These are phyloP conservation scores for Phalacrocorax brasilianus DNA, from an alignment of 2,113 vertebrate genomes.

Conservation along the genomic window DNA sequence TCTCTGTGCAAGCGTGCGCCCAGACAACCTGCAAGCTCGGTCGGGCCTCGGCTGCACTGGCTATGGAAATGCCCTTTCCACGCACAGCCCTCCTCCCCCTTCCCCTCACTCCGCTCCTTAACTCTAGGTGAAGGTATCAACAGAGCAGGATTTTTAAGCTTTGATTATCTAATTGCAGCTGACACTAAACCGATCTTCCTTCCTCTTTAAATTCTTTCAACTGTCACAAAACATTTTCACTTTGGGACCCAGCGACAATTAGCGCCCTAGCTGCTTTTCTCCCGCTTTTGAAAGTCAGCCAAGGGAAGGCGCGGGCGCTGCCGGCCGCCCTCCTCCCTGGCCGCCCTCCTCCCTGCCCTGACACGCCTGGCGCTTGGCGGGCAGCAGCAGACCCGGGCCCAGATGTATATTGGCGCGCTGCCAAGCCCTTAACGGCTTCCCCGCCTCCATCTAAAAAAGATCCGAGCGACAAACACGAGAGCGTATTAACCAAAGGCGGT, in stretches of 20 bases:
- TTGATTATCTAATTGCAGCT: constrained; percentile 76
- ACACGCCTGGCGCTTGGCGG: not conserved
- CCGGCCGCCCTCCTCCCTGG: not conserved
- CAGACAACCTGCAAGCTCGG: constrained; percentile 65
- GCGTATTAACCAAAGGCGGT: constrained; percentile 1
- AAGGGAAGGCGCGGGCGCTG: constrained; percentile 35
- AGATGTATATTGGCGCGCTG: not conserved
- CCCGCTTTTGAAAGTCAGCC: constrained; percentile 73
- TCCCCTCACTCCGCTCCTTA: constrained; percentile 44
- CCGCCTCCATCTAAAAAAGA: constrained; percentile 42
- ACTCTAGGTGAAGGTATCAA: constrained; percentile 48
- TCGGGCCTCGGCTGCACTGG: constrained; percentile 72
- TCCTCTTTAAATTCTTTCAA: constrained; percentile 75
- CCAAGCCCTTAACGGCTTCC: constrained; percentile 77
- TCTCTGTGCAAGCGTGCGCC: constrained; percentile 74
- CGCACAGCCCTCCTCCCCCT: constrained; percentile 70
- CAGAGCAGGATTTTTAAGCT: constrained; percentile 63
- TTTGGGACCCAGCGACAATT: constrained; percentile 71
- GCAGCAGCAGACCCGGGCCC: too few species aligned
- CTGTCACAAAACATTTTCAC: constrained; percentile 82
- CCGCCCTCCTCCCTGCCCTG: not conserved
- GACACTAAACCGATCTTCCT: constrained; percentile 79
- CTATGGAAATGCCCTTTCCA: constrained; percentile 71
- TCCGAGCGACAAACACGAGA: constrained; percentile 30
- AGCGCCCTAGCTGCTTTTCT: constrained; percentile 60